Base-by-base conservation (phyloP, 2,113 vertebrate species). In the Macroglossus sobrinus region DNA sequence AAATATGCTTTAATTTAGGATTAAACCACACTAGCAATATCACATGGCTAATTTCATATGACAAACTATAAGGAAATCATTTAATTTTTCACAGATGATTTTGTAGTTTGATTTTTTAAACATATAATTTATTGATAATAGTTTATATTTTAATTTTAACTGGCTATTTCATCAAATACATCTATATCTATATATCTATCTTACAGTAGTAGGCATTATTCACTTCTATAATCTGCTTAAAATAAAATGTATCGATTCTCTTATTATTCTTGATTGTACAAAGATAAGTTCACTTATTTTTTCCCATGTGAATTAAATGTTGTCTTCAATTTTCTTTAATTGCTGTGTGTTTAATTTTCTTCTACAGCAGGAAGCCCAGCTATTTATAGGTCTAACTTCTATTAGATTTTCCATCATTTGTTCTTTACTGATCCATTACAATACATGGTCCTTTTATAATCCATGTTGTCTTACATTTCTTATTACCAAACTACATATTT, bases 401-500 rank as follows among this genome's bases (percentile, higher is more conserved):
- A 64, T 80, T 93, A 89, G 18, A 55, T 86, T 91, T 95, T 86
- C 12, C 55, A 89, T 94, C 30, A 82, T 75, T 89, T 96, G 16
- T 63, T 87, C 9, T 86, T 96, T 93, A 84, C 19, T 79, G 64
- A 91, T 75, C 45, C 33, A 76, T 76, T 78, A 66, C 0, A 86
- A 28, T 50, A 38, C 24, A 50, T 28, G 79, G 13, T 71, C 21
- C 26, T 93, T 14, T 93, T 80, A 89, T 53, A 7, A 93, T 50
- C 68, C 7, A 40, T 43, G 9, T n/a, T 93, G 33, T 53, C 26
- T 75, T 94, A 61, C 38, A 64, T 78, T 91, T 96, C 78, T 84
- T 82, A 38, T 4, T 75, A 66, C 8, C 11, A 79, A 28, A 47
- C 7, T 79, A 93, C 18, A 59, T 75, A 10, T 2, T 66, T 84